These are phyloP conservation scores for Brachionichthys hirsutus DNA, from an alignment of 2,113 vertebrate genomes.

Conservation along the genomic window DNA sequence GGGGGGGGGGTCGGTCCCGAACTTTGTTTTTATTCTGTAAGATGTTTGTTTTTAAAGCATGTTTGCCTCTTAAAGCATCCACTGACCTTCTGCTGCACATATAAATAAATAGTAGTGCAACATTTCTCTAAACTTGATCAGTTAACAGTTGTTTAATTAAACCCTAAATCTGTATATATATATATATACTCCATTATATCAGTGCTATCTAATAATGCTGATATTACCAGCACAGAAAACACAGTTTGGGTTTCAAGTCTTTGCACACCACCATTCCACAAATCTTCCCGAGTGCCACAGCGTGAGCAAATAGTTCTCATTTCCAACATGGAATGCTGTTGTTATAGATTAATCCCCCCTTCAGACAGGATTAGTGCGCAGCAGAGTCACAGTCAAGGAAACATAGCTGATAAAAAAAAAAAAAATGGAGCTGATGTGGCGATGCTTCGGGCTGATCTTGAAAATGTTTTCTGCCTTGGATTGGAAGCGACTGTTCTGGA, in stretches of 20 bases:
- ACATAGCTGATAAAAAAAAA: conserved; percentile 61
- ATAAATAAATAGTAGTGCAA: too few relatives aligned
- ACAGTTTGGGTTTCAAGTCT: background rate
- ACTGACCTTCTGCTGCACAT: too few relatives aligned
- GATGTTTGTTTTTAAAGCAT: background rate
- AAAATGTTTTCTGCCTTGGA: conserved; percentile 10
- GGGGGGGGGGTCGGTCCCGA: too few relatives aligned
- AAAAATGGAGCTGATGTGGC: conserved; percentile 64
- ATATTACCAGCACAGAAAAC: background rate
- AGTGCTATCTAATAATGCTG: too few relatives aligned
- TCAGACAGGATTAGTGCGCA: conserved; percentile 58
- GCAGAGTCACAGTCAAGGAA: conserved; percentile 66
- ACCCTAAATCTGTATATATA: too few relatives aligned
- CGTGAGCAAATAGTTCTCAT: conserved; percentile 56
- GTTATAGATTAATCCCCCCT: conserved; percentile 73
- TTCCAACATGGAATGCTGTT: conserved; percentile 75
- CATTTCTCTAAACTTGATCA: too few relatives aligned
- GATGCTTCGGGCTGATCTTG: conserved; percentile 30
- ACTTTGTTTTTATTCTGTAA: too few relatives aligned
- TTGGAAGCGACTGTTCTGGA: background rate
- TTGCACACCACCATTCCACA: conserved; percentile 2
- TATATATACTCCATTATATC: too few relatives aligned
- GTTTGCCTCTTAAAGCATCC: background rate
- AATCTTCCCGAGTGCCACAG: conserved; percentile 34
- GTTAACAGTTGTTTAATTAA: too few relatives aligned